Conservation (phyloP, 2,797 vertebrate genomes). For the Tenualosa ilisha region DNA sequence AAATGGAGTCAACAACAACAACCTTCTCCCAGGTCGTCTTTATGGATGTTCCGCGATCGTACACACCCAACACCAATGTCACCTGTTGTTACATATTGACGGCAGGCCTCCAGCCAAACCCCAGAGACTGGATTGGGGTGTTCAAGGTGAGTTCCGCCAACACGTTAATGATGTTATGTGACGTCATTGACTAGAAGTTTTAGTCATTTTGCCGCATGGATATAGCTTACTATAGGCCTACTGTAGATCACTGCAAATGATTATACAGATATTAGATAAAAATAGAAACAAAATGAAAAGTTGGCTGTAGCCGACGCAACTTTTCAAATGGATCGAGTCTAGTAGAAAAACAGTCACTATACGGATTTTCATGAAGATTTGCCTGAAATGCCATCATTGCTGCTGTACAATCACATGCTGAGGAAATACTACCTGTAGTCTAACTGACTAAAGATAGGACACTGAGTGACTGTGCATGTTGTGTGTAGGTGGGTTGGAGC, state of each 20-base stretch:
- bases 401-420: neutral
- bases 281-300: too few relatives aligned
- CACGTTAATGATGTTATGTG: neutral
- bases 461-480: conserved; percentile 22
- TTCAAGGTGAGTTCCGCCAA: conserved; percentile 78
- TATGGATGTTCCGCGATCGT: conserved; percentile 74
- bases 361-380: neutral
- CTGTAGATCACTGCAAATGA: neutral
- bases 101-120: conserved; percentile 60
- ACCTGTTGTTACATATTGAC: conserved; percentile 78
- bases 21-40: conserved; percentile 86
- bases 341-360: neutral
- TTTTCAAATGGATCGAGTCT: neutral
- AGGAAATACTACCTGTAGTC: neutral
- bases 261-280: neutral
- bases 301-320: neutral
- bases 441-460: too few relatives aligned
- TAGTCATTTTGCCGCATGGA: neutral
- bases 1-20: conserved; percentile 57
- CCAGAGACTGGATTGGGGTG: conserved; percentile 91
- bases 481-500: conserved; percentile 89
- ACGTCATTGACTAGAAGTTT: neutral
- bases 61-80: conserved; percentile 67
- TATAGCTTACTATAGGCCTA: neutral
- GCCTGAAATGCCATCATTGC: neutral